A percentile compares a stretch with the other conserved stretches of the same genome.
These are phyloP conservation scores for Aythya baeri DNA, from an alignment of 2,113 vertebrate species.

Conservation along the genomic window DNA sequence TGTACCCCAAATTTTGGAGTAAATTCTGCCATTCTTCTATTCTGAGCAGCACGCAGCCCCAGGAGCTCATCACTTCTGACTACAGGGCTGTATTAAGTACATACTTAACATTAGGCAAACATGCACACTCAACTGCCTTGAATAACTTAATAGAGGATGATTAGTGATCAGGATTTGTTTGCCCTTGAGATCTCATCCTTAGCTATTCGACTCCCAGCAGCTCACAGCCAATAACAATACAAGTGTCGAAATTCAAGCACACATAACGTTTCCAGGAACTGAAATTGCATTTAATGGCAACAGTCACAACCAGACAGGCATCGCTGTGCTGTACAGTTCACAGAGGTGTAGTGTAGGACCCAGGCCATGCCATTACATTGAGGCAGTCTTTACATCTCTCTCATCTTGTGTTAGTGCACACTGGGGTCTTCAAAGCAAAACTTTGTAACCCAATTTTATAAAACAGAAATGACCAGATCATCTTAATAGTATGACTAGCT, in stretches of 20 bases:
- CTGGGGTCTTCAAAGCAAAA: not conserved
- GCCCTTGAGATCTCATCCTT: not conserved
- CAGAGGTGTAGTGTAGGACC: not conserved
- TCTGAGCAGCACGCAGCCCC: rapidly evolving
- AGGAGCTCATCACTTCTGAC: not conserved
- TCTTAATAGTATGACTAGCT: not conserved
- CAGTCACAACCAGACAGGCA: not conserved
- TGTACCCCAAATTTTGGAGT: not conserved
- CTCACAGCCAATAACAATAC: not conserved
- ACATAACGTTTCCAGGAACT: not conserved
- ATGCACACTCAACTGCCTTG: not conserved
- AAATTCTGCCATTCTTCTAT: not conserved
- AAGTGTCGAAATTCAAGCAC: not conserved
- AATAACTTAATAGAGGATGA: not conserved
- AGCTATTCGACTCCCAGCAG: not conserved
- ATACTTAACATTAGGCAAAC: not conserved
- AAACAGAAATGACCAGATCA: not conserved
- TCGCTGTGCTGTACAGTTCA: not conserved
- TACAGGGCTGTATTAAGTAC: not conserved
- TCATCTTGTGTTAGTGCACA: rapidly evolving
- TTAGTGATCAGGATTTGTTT: not conserved
- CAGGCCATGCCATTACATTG: rapidly evolving
- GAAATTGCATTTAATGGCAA: not conserved
- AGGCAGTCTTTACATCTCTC: not conserved
- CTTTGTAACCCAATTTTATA: not conserved